Evolutionary conservation across 2,113 vertebrate genomes (phyloP).

Genomic region (Lucifuga dentata): DNA sequence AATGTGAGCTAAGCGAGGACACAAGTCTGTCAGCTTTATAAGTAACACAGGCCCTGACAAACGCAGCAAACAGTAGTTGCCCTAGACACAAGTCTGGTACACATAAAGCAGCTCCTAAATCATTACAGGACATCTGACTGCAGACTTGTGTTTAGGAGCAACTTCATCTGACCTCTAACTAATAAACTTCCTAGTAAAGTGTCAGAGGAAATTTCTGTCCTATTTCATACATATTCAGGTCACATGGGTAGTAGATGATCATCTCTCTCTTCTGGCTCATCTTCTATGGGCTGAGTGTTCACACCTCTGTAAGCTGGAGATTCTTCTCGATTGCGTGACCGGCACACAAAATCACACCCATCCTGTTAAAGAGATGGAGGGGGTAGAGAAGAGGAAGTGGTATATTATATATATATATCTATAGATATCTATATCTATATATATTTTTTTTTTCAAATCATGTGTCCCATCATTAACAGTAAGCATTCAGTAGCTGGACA

Average conservation of each 20-base stretch:
- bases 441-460: no score
- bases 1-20: slow-evolving; percentile 2
- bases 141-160: slow-evolving; percentile 58
- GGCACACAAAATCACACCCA: slow-evolving; percentile 96
- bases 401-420: no score
- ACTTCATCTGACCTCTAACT: slow-evolving; percentile 44
- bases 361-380: slow-evolving; percentile 82
- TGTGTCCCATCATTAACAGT: background rate
- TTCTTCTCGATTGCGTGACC: slow-evolving; percentile 84
- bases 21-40: slow-evolving; percentile 16
- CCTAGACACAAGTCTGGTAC: slow-evolving; percentile 34
- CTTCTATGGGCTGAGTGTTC: slow-evolving; percentile 87
- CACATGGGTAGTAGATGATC: slow-evolving; percentile 97
- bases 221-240: slow-evolving; percentile 58
- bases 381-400: background rate
- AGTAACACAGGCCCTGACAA: slow-evolving; percentile 26
- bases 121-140: slow-evolving; percentile 22
- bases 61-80: slow-evolving; percentile 30
- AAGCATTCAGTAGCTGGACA: background rate
- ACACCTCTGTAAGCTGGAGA: slow-evolving; percentile 89
- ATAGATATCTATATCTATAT: no score
- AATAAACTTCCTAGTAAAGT: slow-evolving; percentile 47
- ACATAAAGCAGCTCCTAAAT: slow-evolving; percentile 26
- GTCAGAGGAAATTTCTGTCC: slow-evolving; percentile 47
- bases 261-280: slow-evolving; percentile 94